Conservation (phyloP, 2,797 vertebrate genomes). For the Tadarida brasiliensis region DNA sequence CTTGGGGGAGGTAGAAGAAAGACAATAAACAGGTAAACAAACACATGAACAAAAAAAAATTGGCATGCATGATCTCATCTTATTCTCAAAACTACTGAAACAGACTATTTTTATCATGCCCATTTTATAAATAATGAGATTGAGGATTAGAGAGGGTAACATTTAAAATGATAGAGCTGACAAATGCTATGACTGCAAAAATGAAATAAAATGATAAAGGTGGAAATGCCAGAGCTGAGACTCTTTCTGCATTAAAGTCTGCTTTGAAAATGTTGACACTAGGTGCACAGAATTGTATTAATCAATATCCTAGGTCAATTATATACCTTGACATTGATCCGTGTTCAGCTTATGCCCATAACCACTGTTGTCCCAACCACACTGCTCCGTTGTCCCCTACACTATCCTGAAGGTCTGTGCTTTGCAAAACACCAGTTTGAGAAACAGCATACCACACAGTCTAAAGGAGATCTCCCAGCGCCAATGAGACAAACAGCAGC, state of each 20-base stretch:
- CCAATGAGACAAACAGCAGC: conserved; percentile 28
- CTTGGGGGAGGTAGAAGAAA: neutral
- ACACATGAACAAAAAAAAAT: conserved; percentile 7
- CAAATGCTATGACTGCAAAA: neutral
- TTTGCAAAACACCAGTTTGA: conserved; percentile 10
- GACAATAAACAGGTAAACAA: conserved; percentile 20
- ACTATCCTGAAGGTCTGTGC: neutral
- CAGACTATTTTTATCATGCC: neutral
- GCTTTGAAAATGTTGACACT: neutral
- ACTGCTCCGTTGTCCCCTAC: neutral
- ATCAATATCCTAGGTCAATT: neutral
- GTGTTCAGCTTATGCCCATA: neutral
- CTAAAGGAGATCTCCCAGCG: neutral
- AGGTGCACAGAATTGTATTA: neutral
- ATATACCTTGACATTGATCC: neutral
- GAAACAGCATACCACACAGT: conserved; percentile 1
- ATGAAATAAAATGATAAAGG: conserved; percentile 13
- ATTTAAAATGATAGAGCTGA: neutral
- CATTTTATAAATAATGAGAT: conserved; percentile 49
- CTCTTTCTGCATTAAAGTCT: neutral
- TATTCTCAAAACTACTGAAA: neutral
- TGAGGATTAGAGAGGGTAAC: neutral
- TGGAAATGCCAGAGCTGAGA: neutral
- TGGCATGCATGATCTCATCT: neutral
- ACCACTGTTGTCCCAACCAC: neutral